phyloP scores from a whole-genome alignment of 2,113 vertebrate genomes.

The Pycnonotus jocosus region DNA sequence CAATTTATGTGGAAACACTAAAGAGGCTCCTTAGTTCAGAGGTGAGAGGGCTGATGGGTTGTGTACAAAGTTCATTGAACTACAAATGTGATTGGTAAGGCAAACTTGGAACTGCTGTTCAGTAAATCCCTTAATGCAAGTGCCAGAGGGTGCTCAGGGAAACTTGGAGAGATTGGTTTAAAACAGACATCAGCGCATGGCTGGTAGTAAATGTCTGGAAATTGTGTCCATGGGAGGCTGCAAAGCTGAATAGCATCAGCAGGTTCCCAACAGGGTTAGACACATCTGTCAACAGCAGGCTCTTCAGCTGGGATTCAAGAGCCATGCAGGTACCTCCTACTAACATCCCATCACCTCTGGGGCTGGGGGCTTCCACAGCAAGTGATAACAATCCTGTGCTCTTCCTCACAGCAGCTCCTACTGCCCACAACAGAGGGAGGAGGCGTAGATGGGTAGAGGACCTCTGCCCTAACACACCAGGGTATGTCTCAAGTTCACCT shows the following conservation, averaged over 20 bases:
- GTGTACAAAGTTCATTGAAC: neutral
- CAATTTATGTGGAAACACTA: neutral
- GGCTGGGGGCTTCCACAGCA: neutral
- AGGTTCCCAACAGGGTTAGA: neutral
- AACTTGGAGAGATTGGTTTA: fast-evolving
- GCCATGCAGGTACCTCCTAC: neutral
- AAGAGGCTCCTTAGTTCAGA: neutral
- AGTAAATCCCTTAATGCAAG: neutral
- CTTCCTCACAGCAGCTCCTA: neutral
- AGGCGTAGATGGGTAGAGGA: neutral
- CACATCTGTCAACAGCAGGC: neutral
- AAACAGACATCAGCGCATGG: neutral
- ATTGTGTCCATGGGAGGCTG: fast-evolving
- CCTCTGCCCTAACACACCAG: neutral
- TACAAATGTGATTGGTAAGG: neutral
- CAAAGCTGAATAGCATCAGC: neutral
- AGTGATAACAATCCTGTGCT: neutral
- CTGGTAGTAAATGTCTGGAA: neutral
- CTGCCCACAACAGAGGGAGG: neutral
- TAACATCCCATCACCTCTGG: neutral
- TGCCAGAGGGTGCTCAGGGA: neutral
- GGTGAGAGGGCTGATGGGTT: neutral
- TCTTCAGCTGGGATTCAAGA: neutral
- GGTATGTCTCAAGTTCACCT: neutral
- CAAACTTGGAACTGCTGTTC: neutral